These are phyloP conservation scores for Proisotoma minuta DNA, from an alignment of 2,888 invertebrate species.

Conservation along the genomic window DNA sequence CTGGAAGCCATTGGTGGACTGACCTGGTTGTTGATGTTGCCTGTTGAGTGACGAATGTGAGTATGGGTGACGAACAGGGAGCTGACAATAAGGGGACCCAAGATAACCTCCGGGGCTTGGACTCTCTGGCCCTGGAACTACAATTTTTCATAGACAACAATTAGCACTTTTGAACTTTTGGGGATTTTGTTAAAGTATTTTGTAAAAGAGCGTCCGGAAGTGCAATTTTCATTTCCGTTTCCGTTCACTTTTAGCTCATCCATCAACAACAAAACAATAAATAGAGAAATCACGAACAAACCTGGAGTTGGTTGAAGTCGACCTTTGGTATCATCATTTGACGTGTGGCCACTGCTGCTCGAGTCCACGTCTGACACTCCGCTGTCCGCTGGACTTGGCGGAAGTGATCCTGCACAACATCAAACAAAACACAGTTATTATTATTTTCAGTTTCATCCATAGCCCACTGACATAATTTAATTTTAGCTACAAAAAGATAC, in stretches of 20 bases:
- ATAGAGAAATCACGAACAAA: conserved; percentile 25
- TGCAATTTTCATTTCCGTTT: conserved; percentile 48
- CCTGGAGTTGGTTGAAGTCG: conserved; percentile 63
- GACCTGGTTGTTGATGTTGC: conserved; percentile 47
- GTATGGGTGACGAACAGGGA: conserved; percentile 47
- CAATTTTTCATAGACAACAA: conserved; percentile 9
- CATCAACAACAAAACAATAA: neutral
- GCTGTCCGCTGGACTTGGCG: conserved; percentile 94
- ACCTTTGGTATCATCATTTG: conserved; percentile 79
- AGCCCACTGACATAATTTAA: no score
- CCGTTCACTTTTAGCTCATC: conserved; percentile 30
- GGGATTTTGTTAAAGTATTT: neutral
- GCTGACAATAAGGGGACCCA: conserved; percentile 46
- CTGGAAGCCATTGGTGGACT: conserved; percentile 17
- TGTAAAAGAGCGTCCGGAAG: neutral
- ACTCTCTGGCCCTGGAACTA: conserved; percentile 49
- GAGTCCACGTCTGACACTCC: conserved; percentile 96
- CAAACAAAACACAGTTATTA: neutral
- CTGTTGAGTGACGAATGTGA: conserved; percentile 39
- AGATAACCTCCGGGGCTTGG: conserved; percentile 47
- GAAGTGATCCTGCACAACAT: conserved; percentile 71
- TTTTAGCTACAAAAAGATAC: no score
- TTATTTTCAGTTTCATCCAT: neutral
- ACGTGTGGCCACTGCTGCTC: conserved; percentile 70
- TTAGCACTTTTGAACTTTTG: neutral